phyloP scores from a whole-genome alignment of 2,888 invertebrate species.

The Leucania comma region DNA sequence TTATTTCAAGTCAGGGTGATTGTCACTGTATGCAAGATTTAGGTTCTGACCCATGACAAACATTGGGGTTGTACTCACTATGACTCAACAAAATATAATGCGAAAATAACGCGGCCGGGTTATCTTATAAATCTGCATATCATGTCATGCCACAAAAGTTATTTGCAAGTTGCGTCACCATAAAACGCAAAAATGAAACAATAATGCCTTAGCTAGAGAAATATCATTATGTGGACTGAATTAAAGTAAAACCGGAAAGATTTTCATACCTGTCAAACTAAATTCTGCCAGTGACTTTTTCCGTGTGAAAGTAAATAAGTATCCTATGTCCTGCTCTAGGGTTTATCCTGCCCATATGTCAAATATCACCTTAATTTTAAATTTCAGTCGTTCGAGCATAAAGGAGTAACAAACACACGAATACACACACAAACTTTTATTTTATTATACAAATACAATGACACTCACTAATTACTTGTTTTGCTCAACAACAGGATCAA shows the following conservation, averaged over 20 bases:
- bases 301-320: too few species aligned
- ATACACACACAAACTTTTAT: too few species aligned
- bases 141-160: conserved; percentile 28
- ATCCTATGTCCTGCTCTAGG: too few species aligned
- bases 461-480: too few species aligned
- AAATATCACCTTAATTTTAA: too few species aligned
- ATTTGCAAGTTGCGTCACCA: conserved; percentile 7
- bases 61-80: not conserved
- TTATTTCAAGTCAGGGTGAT: not conserved
- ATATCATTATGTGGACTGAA: not conserved
- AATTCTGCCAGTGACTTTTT: too few species aligned
- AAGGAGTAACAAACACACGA: too few species aligned
- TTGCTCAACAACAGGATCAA: too few species aligned
- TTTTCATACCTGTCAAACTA: not conserved
- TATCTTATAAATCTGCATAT: conserved; percentile 34
- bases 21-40: not conserved
- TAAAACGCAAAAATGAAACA: conserved; percentile 9
- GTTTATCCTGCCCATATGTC: too few species aligned
- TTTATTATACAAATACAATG: too few species aligned
- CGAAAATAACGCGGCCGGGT: conserved; percentile 15
- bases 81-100: conserved; percentile 31
- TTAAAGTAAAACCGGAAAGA: not conserved
- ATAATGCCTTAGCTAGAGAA: conserved; percentile 3
- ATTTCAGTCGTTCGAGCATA: too few species aligned
- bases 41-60: conserved; percentile 10